Evolutionary conservation across 2,888 invertebrate species (phyloP).

Genomic region (Sinopyrophorus schimmeli): DNA sequence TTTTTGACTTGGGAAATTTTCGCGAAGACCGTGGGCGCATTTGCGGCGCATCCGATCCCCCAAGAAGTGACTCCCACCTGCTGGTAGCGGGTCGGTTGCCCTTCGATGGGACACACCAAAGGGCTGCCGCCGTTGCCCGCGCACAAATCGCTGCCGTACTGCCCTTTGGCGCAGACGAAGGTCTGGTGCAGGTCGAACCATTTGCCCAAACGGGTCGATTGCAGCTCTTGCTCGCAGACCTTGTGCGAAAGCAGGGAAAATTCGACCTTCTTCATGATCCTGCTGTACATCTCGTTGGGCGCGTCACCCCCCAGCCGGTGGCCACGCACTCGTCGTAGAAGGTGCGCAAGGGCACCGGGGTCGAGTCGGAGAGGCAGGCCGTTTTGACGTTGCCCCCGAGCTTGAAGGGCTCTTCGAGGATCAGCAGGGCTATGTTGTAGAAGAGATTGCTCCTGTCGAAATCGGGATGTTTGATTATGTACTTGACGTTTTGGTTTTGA

Average conservation of each 20-base stretch:
- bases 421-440: conserved; percentile 72
- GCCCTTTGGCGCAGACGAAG: conserved; percentile 78
- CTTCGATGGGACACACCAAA: conserved; percentile 68
- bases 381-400: conserved; percentile 52
- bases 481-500: conserved; percentile 6
- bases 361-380: conserved; percentile 7
- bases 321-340: conserved; percentile 7
- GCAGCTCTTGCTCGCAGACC: conserved; percentile 56
- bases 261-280: conserved; percentile 68
- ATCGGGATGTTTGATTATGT: conserved; percentile 16
- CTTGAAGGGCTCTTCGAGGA: conserved; percentile 62
- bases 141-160: conserved; percentile 69
- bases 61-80: conserved; percentile 60
- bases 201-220: conserved; percentile 67
- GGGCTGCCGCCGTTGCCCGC: conserved; percentile 76
- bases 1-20: conserved; percentile 10
- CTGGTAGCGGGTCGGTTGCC: conserved; percentile 53
- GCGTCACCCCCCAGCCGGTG: conserved; percentile 46
- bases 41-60: conserved; percentile 41
- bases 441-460: conserved; percentile 63
- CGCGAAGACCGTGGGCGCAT: conserved; percentile 15
- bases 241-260: conserved; percentile 62
- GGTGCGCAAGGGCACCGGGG: background rate
- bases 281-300: conserved; percentile 55
- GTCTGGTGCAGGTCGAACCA: conserved; percentile 66